Conservation (phyloP, 92 coral and sea anemone genomes). For the Zoanthus gigantus region DNA sequence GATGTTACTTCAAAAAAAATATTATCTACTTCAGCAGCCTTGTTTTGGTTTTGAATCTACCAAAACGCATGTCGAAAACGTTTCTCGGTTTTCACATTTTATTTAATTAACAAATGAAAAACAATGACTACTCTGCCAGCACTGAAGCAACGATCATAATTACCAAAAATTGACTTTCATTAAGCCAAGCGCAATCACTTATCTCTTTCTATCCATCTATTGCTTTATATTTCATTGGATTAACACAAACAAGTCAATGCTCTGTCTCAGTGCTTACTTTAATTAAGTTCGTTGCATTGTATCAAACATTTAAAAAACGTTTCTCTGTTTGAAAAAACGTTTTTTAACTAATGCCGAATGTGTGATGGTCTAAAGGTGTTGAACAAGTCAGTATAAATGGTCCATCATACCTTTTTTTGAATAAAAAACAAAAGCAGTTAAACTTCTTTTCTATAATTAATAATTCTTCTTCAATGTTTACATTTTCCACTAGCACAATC, state of each 20-base stretch:
- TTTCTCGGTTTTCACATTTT: not conserved
- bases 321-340: too few species aligned
- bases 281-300: not conserved
- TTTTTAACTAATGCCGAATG: too few species aligned
- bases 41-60: not conserved
- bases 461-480: constrained; percentile 23
- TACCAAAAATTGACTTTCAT: not conserved
- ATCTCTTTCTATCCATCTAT: not conserved
- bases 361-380: too few species aligned
- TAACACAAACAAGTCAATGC: constrained; percentile 19
- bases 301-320: not conserved
- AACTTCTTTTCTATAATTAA: not conserved
- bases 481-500: constrained; percentile 13
- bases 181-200: not conserved
- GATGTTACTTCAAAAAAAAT: too few species aligned
- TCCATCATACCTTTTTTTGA: not conserved
- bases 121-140: not conserved
- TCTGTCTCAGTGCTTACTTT: not conserved
- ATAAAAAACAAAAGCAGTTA: not conserved
- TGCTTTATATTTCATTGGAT: not conserved
- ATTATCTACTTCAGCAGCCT: not conserved
- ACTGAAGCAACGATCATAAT: not conserved
- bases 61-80: not conserved
- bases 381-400: not conserved
- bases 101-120: not conserved